Evolutionary conservation across 2,797 vertebrate species (phyloP).

Genomic region (Iguana delicatissima): DNA sequence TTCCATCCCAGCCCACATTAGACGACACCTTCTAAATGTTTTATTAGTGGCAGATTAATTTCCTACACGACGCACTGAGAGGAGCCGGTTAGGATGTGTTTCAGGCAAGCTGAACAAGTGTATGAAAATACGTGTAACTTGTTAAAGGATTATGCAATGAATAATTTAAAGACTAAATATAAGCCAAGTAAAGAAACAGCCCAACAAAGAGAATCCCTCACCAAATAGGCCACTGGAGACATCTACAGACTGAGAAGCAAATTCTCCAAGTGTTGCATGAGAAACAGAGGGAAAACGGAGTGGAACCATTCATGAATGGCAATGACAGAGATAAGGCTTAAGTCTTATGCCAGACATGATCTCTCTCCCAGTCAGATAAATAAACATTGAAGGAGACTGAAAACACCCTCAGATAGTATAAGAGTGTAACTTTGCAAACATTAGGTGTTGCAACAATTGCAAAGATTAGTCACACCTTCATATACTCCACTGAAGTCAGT

Average conservation of each 20-base stretch:
- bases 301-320: constrained; percentile 22
- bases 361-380: constrained; percentile 26
- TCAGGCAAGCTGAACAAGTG: constrained; percentile 19
- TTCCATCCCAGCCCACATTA: not conserved
- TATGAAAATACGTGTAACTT: constrained; percentile 33
- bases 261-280: constrained; percentile 16
- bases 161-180: constrained; percentile 46
- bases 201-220: constrained; percentile 19
- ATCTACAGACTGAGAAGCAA: constrained; percentile 9
- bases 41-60: constrained; percentile 32
- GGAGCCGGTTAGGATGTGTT: constrained; percentile 24
- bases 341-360: constrained; percentile 23
- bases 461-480: not conserved
- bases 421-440: not conserved
- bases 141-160: constrained; percentile 28
- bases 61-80: not conserved
- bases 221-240: not conserved
- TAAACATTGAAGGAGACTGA: constrained; percentile 26
- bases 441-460: not conserved
- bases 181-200: not conserved
- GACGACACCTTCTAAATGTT: not conserved
- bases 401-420: accelerated
- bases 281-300: constrained; percentile 19
- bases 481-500: not conserved
- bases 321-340: constrained; percentile 11